Base-by-base conservation (phyloP, 2,888 invertebrate genomes). In the Zaprionus lineosus region DNA sequence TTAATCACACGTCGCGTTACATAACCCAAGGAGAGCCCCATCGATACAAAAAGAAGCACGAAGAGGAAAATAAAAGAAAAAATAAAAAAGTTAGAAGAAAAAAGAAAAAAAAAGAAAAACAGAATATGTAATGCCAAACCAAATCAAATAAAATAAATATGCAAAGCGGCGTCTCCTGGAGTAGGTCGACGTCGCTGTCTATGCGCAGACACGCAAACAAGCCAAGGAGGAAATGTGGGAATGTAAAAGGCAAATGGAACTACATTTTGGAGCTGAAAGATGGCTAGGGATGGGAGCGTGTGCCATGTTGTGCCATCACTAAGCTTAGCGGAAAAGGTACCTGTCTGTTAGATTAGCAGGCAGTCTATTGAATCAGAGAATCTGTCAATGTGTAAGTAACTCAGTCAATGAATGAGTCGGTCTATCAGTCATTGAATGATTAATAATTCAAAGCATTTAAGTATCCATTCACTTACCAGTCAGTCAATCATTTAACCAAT, bases 91-190 rank as follows among this genome's bases (percentile, higher is more conserved):
- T n/a, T n/a, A n/a, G n/a, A n/a, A n/a, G n/a, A n/a, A n/a, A n/a
- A n/a, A 6, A n/a, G 14, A 29, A 57, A 37, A 41, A 43, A 26
- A 28, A 55, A 36, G n/a, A n/a, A n/a, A n/a, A n/a, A n/a, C n/a
- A n/a, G n/a, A n/a, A n/a, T n/a, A n/a, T n/a, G n/a, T n/a, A n/a
- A 51, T 31, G 41, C 39, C 39, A 60, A 75, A 59, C 52, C 69
- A 84, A 84, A 84, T 84, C 72, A 81, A 81, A 85, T 81, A 73
- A 79, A 78, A 81, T 83, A 81, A 78, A 79, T 81, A 81, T 81
- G 77, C 85, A 78, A 83, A 82, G 82, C 82, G 82, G 70, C 78
- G 77, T 77, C 65, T 68, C 74, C 28, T 56, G 51, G 59, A 78
- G 82, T 84, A 84, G 78, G 78, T 78, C 82, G 73, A 52, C 66